phyloP scores from a whole-genome alignment of 2,888 invertebrate species.

The Drosophila nigricruria region DNA sequence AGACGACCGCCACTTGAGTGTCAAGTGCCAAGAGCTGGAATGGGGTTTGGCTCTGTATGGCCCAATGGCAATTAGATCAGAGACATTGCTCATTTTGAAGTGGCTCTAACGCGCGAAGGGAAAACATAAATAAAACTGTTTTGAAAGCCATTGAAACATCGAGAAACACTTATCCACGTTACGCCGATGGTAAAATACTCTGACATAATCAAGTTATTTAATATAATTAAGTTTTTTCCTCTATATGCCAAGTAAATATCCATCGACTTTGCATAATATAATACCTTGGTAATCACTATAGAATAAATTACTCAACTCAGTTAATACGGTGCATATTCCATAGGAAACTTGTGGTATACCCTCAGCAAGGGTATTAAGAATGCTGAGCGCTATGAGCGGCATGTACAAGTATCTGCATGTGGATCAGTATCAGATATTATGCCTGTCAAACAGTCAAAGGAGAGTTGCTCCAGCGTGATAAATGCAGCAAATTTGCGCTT shows the following conservation, averaged over 20 bases:
- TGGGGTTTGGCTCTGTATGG: slow-evolving; percentile 4
- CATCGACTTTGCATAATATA: background rate
- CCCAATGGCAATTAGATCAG: slow-evolving; percentile 68
- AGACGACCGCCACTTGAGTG: slow-evolving; percentile 56
- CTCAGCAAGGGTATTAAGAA: slow-evolving; percentile 47
- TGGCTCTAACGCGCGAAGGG: slow-evolving; percentile 31
- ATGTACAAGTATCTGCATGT: slow-evolving; percentile 48
- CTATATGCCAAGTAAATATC: background rate
- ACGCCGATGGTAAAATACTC: slow-evolving; percentile 1
- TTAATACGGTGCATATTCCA: background rate
- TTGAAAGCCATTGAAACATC: slow-evolving; percentile 50
- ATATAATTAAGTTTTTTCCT: background rate
- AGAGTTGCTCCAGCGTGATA: slow-evolving; percentile 65
- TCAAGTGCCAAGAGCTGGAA: slow-evolving; percentile 59
- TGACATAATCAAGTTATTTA: background rate
- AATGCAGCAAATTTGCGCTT: slow-evolving; percentile 81
- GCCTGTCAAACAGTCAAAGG: slow-evolving; percentile 26
- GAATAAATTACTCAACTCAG: background rate
- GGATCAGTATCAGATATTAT: slow-evolving; percentile 14
- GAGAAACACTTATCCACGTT: background rate
- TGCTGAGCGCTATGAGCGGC: slow-evolving; percentile 63
- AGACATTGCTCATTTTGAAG: slow-evolving; percentile 74
- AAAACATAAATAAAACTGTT: slow-evolving; percentile 61
- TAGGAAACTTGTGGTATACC: background rate
- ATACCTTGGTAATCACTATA: background rate